Evolutionary conservation across 1,140 invertebrate species (phyloP).

Genomic region (Drosophila lacertosa): DNA sequence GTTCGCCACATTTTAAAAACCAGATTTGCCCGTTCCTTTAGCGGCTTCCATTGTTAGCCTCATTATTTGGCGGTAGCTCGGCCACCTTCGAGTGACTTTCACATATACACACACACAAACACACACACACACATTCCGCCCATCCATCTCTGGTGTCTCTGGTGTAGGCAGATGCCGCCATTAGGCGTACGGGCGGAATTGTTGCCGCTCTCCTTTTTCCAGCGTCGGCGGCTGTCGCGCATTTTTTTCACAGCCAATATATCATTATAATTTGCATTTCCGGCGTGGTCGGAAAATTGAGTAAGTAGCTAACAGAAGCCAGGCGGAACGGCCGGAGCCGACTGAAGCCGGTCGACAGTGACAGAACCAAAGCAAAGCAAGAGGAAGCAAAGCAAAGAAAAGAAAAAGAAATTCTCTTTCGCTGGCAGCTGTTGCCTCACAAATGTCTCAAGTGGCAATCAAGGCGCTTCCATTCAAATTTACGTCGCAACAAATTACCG

Average conservation of each 20-base stretch:
- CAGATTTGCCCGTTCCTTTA: not conserved
- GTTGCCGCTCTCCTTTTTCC: slow-evolving; percentile 34
- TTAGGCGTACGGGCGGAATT: slow-evolving; percentile 27
- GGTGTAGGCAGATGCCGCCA: slow-evolving; percentile 4
- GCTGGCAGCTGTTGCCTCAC: slow-evolving; percentile 78
- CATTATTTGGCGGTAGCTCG: not conserved
- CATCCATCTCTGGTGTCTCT: slow-evolving; percentile 2
- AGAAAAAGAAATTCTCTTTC: slow-evolving; percentile 63
- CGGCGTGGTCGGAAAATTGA: slow-evolving; percentile 75
- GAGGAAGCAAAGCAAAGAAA: not conserved
- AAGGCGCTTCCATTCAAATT: slow-evolving; percentile 84
- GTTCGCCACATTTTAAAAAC: not conserved
- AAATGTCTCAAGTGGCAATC: slow-evolving; percentile 84
- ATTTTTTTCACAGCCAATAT: slow-evolving; percentile 82
- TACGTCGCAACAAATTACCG: slow-evolving; percentile 83
- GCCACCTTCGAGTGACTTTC: not conserved
- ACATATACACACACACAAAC: no score
- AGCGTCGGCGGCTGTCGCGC: slow-evolving; percentile 64
- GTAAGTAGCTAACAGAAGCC: slow-evolving; percentile 54
- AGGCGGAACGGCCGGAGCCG: slow-evolving; percentile 9
- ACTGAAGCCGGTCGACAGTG: slow-evolving; percentile 18
- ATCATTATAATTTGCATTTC: slow-evolving; percentile 83
- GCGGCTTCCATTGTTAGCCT: not conserved
- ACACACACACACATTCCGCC: not conserved
- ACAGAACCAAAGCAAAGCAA: slow-evolving; percentile 4